Evolutionary conservation across 2,888 invertebrate genomes (phyloP).

Genomic region (Fissipunctia ypsillon): DNA sequence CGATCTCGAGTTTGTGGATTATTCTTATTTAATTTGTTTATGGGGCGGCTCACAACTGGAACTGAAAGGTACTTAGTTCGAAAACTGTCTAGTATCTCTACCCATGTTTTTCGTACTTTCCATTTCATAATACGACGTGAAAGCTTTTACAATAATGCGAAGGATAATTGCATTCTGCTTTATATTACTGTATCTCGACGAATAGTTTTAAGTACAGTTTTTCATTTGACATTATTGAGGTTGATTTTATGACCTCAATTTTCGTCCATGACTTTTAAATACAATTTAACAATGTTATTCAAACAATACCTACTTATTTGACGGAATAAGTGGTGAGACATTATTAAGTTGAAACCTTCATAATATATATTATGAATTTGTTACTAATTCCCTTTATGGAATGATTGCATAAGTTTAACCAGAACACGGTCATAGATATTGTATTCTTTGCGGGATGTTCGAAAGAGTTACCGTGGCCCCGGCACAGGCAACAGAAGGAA

Average conservation of each 20-base stretch:
- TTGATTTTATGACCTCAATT: not conserved
- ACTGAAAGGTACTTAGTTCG: slow-evolving; percentile 44
- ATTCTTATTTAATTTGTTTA: slow-evolving; percentile 54
- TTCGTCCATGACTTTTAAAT: not conserved
- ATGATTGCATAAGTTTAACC: too few species aligned
- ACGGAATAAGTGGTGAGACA: not conserved
- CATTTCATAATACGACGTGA: slow-evolving; percentile 48
- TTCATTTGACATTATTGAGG: not conserved
- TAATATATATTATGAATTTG: too few species aligned
- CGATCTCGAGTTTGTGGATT: slow-evolving; percentile 31
- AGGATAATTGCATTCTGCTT: slow-evolving; percentile 59
- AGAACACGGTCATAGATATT: too few species aligned
- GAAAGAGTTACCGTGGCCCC: too few species aligned
- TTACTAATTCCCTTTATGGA: too few species aligned
- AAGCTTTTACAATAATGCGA: slow-evolving; percentile 64
- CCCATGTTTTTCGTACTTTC: slow-evolving; percentile 49
- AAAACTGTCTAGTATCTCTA: slow-evolving; percentile 49
- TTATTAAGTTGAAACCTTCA: too few species aligned
- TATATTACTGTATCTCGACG: slow-evolving; percentile 26
- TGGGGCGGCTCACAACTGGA: slow-evolving; percentile 32
- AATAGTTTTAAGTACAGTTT: slow-evolving; percentile 52
- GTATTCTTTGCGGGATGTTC: too few species aligned
- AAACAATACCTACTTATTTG: not conserved
- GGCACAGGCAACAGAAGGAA: too few species aligned
- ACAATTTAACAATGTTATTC: not conserved